These are phyloP conservation scores for Pseudoatta argentina DNA, from an alignment of 1,140 invertebrate species.

Conservation along the genomic window DNA sequence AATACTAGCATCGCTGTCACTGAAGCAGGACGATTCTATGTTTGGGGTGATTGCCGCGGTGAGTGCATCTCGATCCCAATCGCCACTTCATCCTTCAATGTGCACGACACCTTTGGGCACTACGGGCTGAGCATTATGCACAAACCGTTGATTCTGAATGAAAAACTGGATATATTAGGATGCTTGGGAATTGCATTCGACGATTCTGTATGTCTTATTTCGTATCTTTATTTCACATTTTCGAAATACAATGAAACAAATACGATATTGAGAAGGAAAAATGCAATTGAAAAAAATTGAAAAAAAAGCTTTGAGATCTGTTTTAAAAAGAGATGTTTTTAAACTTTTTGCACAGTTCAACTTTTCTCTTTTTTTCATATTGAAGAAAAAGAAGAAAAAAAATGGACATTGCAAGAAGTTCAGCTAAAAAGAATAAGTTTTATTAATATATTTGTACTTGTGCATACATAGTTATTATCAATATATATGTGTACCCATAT, in stretches of 20 bases:
- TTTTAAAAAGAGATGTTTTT: too few species aligned
- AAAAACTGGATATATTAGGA: conserved; percentile 84
- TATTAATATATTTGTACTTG: background rate
- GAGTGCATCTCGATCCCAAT: conserved; percentile 87
- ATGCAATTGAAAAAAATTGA: background rate
- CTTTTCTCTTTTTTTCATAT: too few species aligned
- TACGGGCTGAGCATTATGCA: conserved; percentile 89
- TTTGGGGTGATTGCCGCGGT: conserved; percentile 90
- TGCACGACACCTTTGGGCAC: conserved; percentile 89
- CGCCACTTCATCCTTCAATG: conserved; percentile 87
- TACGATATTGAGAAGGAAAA: background rate
- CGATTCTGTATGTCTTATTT: conserved; percentile 86
- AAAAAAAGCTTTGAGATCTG: background rate
- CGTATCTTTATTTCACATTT: background rate
- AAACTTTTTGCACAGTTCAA: too few species aligned
- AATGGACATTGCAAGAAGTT: too few species aligned
- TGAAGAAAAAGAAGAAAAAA: too few species aligned
- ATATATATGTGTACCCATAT: too few species aligned
- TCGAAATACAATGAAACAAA: background rate
- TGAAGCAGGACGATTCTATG: conserved; percentile 88
- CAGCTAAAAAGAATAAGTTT: too few species aligned
- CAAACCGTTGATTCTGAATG: conserved; percentile 87
- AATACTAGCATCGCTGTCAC: conserved; percentile 89
- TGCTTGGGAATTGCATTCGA: conserved; percentile 88
- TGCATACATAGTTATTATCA: too few species aligned